A percentile compares a stretch with the other conserved stretches of the same genome.
phyloP scores from a whole-genome alignment of 1,140 invertebrate species.

The Lucilia sericata region DNA sequence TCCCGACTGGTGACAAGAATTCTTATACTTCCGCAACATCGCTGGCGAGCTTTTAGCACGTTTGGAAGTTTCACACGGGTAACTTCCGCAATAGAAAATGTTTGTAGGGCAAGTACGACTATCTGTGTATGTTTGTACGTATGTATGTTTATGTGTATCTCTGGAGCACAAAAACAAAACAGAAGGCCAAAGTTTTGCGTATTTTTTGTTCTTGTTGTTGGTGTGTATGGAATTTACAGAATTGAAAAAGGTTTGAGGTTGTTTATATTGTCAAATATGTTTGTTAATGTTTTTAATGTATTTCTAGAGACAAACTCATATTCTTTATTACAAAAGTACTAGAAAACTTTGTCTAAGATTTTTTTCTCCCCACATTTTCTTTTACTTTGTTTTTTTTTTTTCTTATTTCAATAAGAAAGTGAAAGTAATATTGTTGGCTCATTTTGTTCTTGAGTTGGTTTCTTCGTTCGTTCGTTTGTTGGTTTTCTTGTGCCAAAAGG shows the following conservation, averaged over 20 bases:
- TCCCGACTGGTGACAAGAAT: too few relatives aligned
- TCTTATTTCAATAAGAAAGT: constrained; percentile 2
- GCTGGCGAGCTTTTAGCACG: too few relatives aligned
- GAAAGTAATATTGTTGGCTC: constrained; percentile 8
- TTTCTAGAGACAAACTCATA: constrained; percentile 42
- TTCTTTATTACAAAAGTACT: not conserved
- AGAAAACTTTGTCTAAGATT: constrained; percentile 36
- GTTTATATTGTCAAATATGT: constrained; percentile 42
- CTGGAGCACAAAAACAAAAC: not conserved
- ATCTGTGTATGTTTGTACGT: too few relatives aligned
- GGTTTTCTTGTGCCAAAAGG: constrained; percentile 28
- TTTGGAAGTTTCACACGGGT: too few relatives aligned
- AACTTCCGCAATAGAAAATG: too few relatives aligned
- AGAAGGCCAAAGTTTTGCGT: not conserved
- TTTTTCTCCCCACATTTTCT: not conserved
- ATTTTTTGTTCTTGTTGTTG: not conserved
- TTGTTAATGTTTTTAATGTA: constrained; percentile 44
- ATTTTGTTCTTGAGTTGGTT: too few relatives aligned
- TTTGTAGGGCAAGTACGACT: too few relatives aligned
- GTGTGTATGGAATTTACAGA: not conserved
- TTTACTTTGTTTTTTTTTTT: constrained; percentile 9
- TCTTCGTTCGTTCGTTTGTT: too few relatives aligned
- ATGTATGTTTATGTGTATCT: not conserved
- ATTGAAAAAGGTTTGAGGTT: not conserved
- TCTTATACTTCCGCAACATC: too few relatives aligned